Conservation (phyloP, 2,888 invertebrate genomes). For the Epinotia bilunana region DNA sequence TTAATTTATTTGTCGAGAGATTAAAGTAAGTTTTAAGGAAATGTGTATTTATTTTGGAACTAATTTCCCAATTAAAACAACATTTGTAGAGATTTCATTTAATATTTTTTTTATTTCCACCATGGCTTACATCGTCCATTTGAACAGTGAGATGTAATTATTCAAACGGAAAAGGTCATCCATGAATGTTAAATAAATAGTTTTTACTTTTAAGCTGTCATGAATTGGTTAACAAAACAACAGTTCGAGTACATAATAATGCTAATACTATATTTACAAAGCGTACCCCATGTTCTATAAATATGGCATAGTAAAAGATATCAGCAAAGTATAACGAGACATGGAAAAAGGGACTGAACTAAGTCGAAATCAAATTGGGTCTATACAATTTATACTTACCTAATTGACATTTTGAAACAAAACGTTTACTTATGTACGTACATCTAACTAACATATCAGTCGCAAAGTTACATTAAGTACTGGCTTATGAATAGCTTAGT, state of each 20-base stretch:
- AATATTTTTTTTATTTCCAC: conserved; percentile 63
- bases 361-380: conserved; percentile 20
- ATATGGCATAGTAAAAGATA: conserved; percentile 59
- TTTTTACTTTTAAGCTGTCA: conserved; percentile 57
- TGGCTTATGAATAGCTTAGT: conserved; percentile 67
- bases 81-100: conserved; percentile 50
- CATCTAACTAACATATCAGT: conserved; percentile 80
- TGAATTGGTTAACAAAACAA: conserved; percentile 64
- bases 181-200: conserved; percentile 78
- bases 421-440: conserved; percentile 45
- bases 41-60: conserved; percentile 51
- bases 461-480: conserved; percentile 71
- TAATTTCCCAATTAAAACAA: conserved; percentile 47
- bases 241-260: conserved; percentile 55
- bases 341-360: conserved; percentile 44
- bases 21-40: conserved; percentile 80
- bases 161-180: conserved; percentile 83
- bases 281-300: conserved; percentile 56
- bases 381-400: conserved; percentile 46
- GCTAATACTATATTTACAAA: conserved; percentile 75
- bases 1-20: conserved; percentile 83
- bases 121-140: conserved; percentile 82
- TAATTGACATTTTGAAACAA: conserved; percentile 49
- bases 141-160: conserved; percentile 55
- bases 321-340: conserved; percentile 34